Evolutionary conservation across 2,888 invertebrate genomes (phyloP), one percentile per base, ranked within the genome.

Genomic region (Leptogaster cylindrica): DNA sequence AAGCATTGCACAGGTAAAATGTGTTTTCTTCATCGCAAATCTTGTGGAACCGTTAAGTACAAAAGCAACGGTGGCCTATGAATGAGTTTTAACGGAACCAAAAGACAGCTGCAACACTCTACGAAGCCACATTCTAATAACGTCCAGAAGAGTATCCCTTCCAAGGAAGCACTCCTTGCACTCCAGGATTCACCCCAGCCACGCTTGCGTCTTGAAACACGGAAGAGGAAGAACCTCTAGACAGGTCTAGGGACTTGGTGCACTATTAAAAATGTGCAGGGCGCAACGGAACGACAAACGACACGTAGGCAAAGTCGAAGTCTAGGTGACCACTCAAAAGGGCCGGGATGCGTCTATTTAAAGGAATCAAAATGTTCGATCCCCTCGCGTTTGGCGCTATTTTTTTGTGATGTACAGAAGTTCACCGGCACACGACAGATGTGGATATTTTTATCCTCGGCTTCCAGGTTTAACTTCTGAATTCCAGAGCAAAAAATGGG

Each of bases 341-440:
- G 20, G 23, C 12, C 50, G 25, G 5, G 10, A 16, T 12, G 41
- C 4, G 16, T 64, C 68, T 68, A 64, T 68, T 68, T 68, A 66
- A 65, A 61, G 66, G 65, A 66, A 27, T 51, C 61, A 46, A 65
- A 68, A 68, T 52, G 61, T 65, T 51, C 44, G 68, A 52, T 65
- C 68, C 68, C 68, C 66, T 61, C 65, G 20, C 28, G 23, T 61
- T 48, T 36, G 14, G 58, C 27, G 68, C 63, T 31, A 39, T 58
- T 65, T 61, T 65, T 23, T 46, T 36, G 33, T 44, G 39, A 28
- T 46, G 31, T 50, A 48, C 58, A 58, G 23, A 36, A 58, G 28
- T 28, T 46, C 52, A 52, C 52, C 48, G 64, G 64, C 64, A 48
- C 64, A 64, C 48, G 64, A 64, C 64, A 64, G 64, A 64, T 64